Conservation (phyloP, 2,113 vertebrate genomes). For the Hyaena hyaena region DNA sequence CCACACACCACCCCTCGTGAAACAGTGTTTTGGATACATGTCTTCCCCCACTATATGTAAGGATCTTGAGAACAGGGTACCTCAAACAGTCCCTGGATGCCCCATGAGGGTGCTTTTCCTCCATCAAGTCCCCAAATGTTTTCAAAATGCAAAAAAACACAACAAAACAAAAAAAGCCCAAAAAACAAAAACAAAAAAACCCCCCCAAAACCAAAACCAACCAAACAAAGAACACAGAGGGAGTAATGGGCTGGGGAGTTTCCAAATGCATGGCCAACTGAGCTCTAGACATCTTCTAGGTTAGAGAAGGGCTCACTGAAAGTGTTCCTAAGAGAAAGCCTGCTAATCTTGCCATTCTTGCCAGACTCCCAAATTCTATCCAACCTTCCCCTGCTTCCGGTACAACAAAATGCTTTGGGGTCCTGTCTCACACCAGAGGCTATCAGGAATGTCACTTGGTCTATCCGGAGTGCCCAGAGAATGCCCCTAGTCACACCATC, state of each 20-base stretch:
- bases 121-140: neutral
- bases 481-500: neutral
- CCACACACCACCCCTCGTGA: neutral
- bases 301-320: neutral
- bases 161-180: neutral
- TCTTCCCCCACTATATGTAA: neutral
- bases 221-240: neutral
- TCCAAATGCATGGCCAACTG: neutral
- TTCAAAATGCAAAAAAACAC: constrained; percentile 40
- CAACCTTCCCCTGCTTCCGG: neutral
- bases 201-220: too few species aligned
- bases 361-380: neutral
- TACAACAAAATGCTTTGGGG: neutral
- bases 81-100: neutral
- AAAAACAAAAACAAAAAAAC: neutral
- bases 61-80: neutral
- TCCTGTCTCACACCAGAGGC: neutral
- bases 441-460: neutral
- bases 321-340: neutral
- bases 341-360: neutral
- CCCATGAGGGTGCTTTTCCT: neutral
- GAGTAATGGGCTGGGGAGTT: neutral
- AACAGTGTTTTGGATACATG: neutral
- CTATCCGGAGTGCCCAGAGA: neutral
- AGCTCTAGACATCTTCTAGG: neutral